phyloP scores from a whole-genome alignment of 2,113 vertebrate species.

The Panthera uncia region DNA sequence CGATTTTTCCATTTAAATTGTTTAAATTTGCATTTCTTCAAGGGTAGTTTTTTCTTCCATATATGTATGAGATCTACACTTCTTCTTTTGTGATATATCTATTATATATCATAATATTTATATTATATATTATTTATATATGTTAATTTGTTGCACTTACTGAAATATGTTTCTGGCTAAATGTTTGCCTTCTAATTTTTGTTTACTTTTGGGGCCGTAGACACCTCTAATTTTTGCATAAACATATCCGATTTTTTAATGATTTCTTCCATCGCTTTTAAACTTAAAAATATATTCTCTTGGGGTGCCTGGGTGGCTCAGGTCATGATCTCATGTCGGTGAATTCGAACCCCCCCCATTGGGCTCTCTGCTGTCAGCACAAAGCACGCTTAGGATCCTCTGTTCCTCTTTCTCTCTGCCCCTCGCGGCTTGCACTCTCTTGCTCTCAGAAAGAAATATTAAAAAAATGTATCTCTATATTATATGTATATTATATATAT shows the following conservation, averaged over 20 bases:
- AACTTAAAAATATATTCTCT: background rate
- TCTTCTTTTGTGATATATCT: conserved; percentile 15
- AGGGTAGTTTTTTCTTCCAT: background rate
- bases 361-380: too few species aligned
- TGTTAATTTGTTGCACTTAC: background rate
- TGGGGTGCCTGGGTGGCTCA: background rate
- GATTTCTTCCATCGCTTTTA: background rate
- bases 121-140: background rate
- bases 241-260: too few species aligned
- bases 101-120: background rate
- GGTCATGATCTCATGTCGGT: too few species aligned
- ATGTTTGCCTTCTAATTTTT: background rate
- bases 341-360: too few species aligned
- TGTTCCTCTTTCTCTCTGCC: too few species aligned
- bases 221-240: background rate
- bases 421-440: too few species aligned
- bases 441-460: too few species aligned
- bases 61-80: background rate
- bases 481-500: too few species aligned
- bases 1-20: conserved; percentile 21
- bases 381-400: too few species aligned
- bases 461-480: too few species aligned
- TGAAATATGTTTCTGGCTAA: background rate
- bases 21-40: conserved; percentile 26
- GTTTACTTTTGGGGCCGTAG: background rate